These are phyloP conservation scores for Glyphotaelius pellucidus DNA, from an alignment of 2,888 invertebrate species.

Conservation along the genomic window DNA sequence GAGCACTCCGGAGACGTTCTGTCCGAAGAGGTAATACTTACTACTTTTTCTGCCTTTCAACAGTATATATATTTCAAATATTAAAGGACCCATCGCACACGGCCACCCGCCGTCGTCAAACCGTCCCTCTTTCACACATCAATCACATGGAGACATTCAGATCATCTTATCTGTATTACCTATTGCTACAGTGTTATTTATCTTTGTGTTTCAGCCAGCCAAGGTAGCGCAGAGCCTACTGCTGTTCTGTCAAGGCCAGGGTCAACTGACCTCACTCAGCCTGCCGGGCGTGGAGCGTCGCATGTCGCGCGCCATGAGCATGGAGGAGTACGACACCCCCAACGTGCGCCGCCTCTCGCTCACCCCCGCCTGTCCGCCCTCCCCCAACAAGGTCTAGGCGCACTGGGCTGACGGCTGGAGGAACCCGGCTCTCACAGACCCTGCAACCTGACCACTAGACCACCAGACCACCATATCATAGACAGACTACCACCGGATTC, in stretches of 20 bases:
- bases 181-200: no score
- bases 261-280: constrained; percentile 87
- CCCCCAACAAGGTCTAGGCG: constrained; percentile 62
- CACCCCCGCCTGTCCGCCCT: constrained; percentile 70
- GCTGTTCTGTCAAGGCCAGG: constrained; percentile 93
- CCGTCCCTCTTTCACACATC: constrained; percentile 67
- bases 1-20: constrained; percentile 93
- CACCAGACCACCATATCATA: neutral
- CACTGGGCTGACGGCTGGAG: constrained; percentile 49
- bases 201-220: constrained; percentile 81
- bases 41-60: no score
- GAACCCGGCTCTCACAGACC: neutral
- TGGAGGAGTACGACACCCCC: constrained; percentile 90
- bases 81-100: no score
- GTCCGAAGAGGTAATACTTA: constrained; percentile 83
- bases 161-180: no score
- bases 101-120: constrained; percentile 65
- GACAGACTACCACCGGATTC: constrained; percentile 33
- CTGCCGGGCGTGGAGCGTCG: constrained; percentile 88
- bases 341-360: constrained; percentile 86
- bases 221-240: constrained; percentile 91
- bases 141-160: no score
- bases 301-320: constrained; percentile 84
- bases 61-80: no score
- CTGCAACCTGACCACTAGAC: neutral